Base-by-base conservation (phyloP, 1,140 invertebrate species). In the Caenorhabditis tropicalis region DNA sequence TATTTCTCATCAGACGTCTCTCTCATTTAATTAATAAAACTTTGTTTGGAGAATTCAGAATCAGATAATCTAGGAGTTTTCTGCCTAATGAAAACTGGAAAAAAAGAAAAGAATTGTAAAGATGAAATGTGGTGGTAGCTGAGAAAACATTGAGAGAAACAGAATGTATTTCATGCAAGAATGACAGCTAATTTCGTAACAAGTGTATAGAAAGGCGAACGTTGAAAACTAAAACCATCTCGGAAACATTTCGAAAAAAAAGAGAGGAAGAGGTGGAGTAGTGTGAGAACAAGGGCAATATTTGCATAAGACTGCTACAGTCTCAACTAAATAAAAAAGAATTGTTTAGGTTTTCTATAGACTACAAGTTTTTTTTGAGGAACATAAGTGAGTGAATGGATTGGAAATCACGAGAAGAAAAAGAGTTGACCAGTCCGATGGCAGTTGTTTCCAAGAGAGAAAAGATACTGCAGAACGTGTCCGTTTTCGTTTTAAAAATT, bases 301-400 rank as follows among this genome's bases (percentile, higher is more conserved):
- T 74, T 74, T 74, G 65, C 33, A 74, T 74, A 74, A 74, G 33
- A 74, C 65, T 74, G 36, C n/a, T 43, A 74, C 65, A 74, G 65
- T 74, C 36, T 43, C 65, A 74, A 74, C 65, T 46, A 74, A 74
- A 74, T 31, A 74, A 24, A 74, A 65, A 56, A 56, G n/a, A n/a
- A n/a, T n/a, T 56, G 7, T 27, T 21, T 24, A 10, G 4, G 21
- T 74, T 74, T 12, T 19, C 36, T n/a, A 43, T 36, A 74, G 43
- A 74, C 36, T 74, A 74, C 65, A 43, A 43, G 7, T 12, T 10
- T 3, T n/a, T n/a, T 21, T 10, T 27, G 6, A 9, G 29, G 24
- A 24, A 15, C 16, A 24, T 24, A 43, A 21, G 5, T 24, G 27
- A 21, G 19, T 36, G 36, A 43, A 43, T 46, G 65, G 24, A 15